Base-by-base conservation (phyloP, 2,113 vertebrate species). In the Rhynchomys soricoides region DNA sequence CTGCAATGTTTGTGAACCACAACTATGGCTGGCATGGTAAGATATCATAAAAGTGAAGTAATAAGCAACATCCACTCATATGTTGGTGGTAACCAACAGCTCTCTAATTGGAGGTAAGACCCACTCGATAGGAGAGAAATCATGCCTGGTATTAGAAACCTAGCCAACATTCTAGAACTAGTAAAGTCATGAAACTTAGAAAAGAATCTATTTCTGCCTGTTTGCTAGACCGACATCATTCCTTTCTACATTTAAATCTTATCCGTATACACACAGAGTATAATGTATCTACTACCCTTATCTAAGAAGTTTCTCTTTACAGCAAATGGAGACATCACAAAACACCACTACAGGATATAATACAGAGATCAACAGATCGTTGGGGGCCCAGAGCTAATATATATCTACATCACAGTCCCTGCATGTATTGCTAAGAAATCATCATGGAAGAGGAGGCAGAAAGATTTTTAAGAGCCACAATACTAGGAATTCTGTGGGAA, bases 11-110 rank as follows among this genome's bases (percentile, higher is more conserved):
- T 83, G 13, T 62, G 15, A 62, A 9, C n/a, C 55, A 62, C n/a
- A 43, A 37, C 24, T 24, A 17, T 11, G 8, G 29, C n/a, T 0
- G 0, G 9, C 81, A 31, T 11, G 24, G n/a, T 2, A 10, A 43
- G 40, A 45, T 31, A 62, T 31, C 26, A 29, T 31, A 45, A 62
- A 11, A 15, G 57, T 19, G 4, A 43, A 8, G 37, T n/a, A 8
- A 31, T 64, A 31, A 45, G 7, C 26, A 29, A 15, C 24, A 29
- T 15, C 40, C 55, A 43, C 22, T 29, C 24, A 26, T n/a, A 43
- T 43, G 81, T 43, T 43, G n/a, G n/a, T 62, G 24, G 55, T 26
- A 43, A 62, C n/a, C 55, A 40, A 16, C 81, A 29, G 24, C 13
- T 82, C 22, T 43, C 81, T 83, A 62, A 17, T 26, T 17, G 24